Percentiles rank a stretch among this genome's conserved stretches.
Conservation (phyloP, 2,113 vertebrate species). For the Emydocephalus ijimae region DNA sequence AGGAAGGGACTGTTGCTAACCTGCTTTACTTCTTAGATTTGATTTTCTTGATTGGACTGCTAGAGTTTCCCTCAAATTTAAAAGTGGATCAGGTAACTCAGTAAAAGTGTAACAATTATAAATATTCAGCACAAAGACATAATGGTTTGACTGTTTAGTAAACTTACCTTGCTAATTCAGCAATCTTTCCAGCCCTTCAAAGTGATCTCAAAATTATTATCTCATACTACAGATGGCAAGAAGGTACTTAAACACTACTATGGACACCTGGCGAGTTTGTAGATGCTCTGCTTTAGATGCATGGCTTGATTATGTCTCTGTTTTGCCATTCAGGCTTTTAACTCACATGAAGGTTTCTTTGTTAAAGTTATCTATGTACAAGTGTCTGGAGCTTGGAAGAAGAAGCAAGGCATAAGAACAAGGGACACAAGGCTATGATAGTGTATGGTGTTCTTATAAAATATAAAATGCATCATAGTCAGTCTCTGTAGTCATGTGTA, state of each 20-base stretch:
- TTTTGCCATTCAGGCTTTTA: not conserved
- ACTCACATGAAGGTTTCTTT: not conserved
- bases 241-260: not conserved
- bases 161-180: not conserved
- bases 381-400: not conserved
- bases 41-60: not conserved
- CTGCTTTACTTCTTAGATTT: slow-evolving; percentile 8
- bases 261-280: not conserved
- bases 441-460: not conserved
- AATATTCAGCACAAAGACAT: not conserved
- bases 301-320: not conserved
- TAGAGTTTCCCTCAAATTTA: not conserved
- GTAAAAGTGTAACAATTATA: not conserved
- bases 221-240: not conserved
- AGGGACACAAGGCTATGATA: not conserved
- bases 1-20: slow-evolving; percentile 3
- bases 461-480: not conserved
- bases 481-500: not conserved
- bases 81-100: not conserved
- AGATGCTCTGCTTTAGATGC: not conserved
- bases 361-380: not conserved
- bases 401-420: not conserved
- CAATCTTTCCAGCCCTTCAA: not conserved
- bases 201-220: not conserved
- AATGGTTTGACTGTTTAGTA: not conserved